Conservation (phyloP, 2,113 vertebrate species). For the Tursiops truncatus region DNA sequence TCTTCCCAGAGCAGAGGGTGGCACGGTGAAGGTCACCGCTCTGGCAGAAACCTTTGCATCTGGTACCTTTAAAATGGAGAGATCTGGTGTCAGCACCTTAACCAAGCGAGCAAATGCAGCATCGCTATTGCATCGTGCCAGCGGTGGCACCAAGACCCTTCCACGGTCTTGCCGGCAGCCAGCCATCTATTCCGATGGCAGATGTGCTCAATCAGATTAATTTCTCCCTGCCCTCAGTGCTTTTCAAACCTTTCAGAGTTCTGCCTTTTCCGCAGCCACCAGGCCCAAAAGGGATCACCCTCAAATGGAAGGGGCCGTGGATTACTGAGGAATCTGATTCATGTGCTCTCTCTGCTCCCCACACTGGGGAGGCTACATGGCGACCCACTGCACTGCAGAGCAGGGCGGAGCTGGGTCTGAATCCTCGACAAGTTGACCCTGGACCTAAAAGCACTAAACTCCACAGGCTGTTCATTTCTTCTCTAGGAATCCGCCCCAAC, state of each 20-base stretch:
- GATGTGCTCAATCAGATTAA: conserved; percentile 4
- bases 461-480: background rate
- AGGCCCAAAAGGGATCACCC: conserved; percentile 1
- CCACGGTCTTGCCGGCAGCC: background rate
- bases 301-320: background rate
- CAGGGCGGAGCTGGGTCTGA: background rate
- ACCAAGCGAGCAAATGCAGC: background rate
- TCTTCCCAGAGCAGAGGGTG: background rate
- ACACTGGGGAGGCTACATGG: background rate
- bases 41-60: background rate
- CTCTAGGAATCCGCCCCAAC: background rate
- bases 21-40: background rate
- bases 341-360: background rate
- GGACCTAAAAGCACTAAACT: background rate
- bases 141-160: background rate
- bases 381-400: background rate
- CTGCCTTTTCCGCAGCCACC: background rate
- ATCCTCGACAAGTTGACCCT: background rate
- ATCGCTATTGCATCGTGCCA: accelerated
- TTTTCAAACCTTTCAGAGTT: conserved; percentile 6
- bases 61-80: background rate
- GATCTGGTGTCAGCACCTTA: background rate
- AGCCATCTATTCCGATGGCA: background rate
- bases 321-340: background rate
- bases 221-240: background rate